Percentiles rank a stretch among this genome's conserved stretches.
phyloP scores from a whole-genome alignment of 2,888 invertebrate species.

The Gortyna flavago region DNA sequence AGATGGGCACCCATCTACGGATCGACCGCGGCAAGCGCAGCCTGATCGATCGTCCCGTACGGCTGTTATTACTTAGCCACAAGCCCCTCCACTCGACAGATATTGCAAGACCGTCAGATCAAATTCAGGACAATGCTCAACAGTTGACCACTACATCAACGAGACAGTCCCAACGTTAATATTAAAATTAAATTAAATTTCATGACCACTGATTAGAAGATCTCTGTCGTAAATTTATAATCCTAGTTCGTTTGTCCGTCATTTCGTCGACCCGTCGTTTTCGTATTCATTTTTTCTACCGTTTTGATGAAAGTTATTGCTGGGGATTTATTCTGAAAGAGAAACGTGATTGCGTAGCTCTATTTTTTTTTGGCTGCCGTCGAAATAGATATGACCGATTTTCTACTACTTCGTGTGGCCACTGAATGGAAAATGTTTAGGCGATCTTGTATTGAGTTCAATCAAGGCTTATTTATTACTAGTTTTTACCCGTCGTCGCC shows the following conservation, averaged over 20 bases:
- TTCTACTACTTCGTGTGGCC: slow-evolving; percentile 6
- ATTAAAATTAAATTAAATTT: neutral
- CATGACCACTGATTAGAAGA: neutral
- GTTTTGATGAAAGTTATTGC: slow-evolving; percentile 42
- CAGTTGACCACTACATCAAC: no score
- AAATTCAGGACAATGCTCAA: no score
- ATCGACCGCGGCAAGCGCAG: no score
- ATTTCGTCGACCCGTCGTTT: slow-evolving; percentile 11
- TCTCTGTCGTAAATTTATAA: slow-evolving; percentile 14
- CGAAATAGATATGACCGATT: slow-evolving; percentile 22
- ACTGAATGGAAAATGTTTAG: slow-evolving; percentile 21
- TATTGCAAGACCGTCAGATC: no score
- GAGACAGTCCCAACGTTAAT: no score
- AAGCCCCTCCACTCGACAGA: no score
- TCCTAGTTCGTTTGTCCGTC: neutral
- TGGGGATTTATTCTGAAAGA: slow-evolving; percentile 35
- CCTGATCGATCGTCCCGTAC: no score
- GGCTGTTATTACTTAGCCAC: no score
- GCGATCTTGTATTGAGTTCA: slow-evolving; percentile 25
- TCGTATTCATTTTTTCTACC: slow-evolving; percentile 19
- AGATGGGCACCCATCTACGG: no score
- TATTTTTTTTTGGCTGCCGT: slow-evolving; percentile 41
- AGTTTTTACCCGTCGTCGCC: no score
- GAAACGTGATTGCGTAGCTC: slow-evolving; percentile 36
- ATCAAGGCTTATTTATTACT: slow-evolving; percentile 18